phyloP scores from a whole-genome alignment of 2,113 vertebrate genomes.

The Phyllostomus hastatus region DNA sequence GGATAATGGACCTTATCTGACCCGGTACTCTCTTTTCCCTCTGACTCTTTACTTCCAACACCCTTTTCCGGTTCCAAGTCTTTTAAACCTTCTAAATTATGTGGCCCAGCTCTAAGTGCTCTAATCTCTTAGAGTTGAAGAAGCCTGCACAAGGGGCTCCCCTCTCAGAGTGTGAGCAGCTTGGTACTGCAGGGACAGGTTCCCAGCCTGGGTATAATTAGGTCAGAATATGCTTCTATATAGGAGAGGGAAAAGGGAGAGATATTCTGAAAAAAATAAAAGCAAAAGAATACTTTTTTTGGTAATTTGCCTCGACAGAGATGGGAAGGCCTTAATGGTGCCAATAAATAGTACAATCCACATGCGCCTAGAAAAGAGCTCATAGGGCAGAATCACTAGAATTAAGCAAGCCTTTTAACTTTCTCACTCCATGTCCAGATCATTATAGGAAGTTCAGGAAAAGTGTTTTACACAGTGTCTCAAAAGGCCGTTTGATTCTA shows the following conservation, averaged over 20 bases:
- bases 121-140: background rate
- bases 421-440: background rate
- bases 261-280: background rate
- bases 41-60: background rate
- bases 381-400: background rate
- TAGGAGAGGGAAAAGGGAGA: background rate
- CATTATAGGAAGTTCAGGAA: background rate
- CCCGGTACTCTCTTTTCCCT: background rate
- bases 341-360: background rate
- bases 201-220: background rate
- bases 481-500: background rate
- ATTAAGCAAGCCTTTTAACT: background rate
- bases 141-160: background rate
- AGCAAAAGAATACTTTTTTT: background rate
- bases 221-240: background rate
- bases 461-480: background rate
- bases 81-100: background rate
- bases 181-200: background rate
- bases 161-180: background rate
- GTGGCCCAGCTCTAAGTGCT: background rate
- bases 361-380: background rate
- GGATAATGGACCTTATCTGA: background rate
- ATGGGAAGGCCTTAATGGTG: background rate
- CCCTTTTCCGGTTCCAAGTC: background rate
- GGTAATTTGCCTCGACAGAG: background rate